These are phyloP conservation scores for Heliconius hermathena DNA, from an alignment of 1,140 invertebrate species.

Conservation along the genomic window DNA sequence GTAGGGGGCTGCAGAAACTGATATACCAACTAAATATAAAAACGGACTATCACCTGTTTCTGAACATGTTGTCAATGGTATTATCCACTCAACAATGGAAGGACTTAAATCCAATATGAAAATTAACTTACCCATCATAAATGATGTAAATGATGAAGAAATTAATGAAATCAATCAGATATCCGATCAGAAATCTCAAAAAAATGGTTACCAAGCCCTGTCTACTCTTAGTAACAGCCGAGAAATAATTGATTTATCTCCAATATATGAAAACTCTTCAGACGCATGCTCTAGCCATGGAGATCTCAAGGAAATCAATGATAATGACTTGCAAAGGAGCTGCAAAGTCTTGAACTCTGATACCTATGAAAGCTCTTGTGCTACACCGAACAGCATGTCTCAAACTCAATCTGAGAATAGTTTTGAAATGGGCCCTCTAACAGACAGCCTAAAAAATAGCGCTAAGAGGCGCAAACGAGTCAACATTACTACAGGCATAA, in stretches of 20 bases:
- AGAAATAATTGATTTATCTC: slow-evolving; percentile 79
- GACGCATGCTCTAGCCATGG: slow-evolving; percentile 80
- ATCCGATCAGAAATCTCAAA: slow-evolving; percentile 56
- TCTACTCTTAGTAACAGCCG: slow-evolving; percentile 68
- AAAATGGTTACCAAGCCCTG: slow-evolving; percentile 76
- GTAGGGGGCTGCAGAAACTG: slow-evolving; percentile 66
- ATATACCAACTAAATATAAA: slow-evolving; percentile 74
- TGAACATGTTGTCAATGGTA: slow-evolving; percentile 76
- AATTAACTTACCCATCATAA: slow-evolving; percentile 80
- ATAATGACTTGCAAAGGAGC: slow-evolving; percentile 69
- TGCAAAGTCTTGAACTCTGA: slow-evolving; percentile 72
- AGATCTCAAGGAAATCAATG: slow-evolving; percentile 68
- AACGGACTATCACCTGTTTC: slow-evolving; percentile 74
- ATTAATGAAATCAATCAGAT: slow-evolving; percentile 55
- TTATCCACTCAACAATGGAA: slow-evolving; percentile 76
- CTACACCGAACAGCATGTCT: slow-evolving; percentile 76
- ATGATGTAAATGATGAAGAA: slow-evolving; percentile 77
- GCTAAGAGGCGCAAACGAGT: slow-evolving; percentile 83
- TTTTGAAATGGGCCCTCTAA: slow-evolving; percentile 77
- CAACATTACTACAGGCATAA: slow-evolving; percentile 83
- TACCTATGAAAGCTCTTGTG: slow-evolving; percentile 73
- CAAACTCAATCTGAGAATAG: slow-evolving; percentile 81
- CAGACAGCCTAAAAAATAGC: slow-evolving; percentile 80
- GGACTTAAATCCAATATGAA: slow-evolving; percentile 80
- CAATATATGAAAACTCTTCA: slow-evolving; percentile 81